These are phyloP conservation scores for Scaptomyza montana DNA, from an alignment of 1,140 invertebrate species.

Conservation along the genomic window DNA sequence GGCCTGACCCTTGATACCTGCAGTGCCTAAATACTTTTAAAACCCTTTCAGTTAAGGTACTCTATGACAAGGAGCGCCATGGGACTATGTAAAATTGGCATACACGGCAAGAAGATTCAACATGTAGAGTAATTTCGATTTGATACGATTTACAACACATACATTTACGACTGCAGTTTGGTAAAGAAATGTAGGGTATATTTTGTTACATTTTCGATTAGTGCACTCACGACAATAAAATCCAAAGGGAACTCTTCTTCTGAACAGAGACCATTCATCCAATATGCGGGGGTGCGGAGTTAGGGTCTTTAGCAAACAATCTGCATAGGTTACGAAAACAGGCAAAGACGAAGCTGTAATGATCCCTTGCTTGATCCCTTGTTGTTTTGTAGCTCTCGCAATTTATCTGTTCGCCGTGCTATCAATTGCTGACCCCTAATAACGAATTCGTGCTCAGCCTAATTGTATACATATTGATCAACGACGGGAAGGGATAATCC, in stretches of 20 bases:
- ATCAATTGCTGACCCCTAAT: slow-evolving; percentile 57
- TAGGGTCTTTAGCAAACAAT: slow-evolving; percentile 10
- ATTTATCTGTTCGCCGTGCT: slow-evolving; percentile 26
- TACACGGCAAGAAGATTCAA: slow-evolving; percentile 19
- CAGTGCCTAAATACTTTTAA: neutral
- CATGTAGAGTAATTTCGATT: no score
- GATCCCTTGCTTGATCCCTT: slow-evolving; percentile 29
- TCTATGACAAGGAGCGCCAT: slow-evolving; percentile 21
- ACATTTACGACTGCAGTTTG: no score
- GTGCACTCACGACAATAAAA: slow-evolving; percentile 23
- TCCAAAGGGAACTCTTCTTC: neutral
- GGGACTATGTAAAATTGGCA: slow-evolving; percentile 31
- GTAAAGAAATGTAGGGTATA: neutral
- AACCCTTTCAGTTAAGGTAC: neutral
- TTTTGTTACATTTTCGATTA: slow-evolving; percentile 12
- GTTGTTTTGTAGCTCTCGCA: slow-evolving; percentile 39
- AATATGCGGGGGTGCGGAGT: slow-evolving; percentile 8
- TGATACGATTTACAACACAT: neutral
- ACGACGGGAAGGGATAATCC: slow-evolving; percentile 42
- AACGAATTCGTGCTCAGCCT: slow-evolving; percentile 53
- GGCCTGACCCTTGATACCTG: slow-evolving; percentile 14
- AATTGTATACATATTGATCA: slow-evolving; percentile 54
- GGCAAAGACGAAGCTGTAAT: slow-evolving; percentile 18
- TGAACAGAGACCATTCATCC: slow-evolving; percentile 1
- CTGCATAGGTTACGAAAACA: slow-evolving; percentile 40